Conservation (phyloP, 2,113 vertebrate genomes). For the Camelus dromedarius region DNA sequence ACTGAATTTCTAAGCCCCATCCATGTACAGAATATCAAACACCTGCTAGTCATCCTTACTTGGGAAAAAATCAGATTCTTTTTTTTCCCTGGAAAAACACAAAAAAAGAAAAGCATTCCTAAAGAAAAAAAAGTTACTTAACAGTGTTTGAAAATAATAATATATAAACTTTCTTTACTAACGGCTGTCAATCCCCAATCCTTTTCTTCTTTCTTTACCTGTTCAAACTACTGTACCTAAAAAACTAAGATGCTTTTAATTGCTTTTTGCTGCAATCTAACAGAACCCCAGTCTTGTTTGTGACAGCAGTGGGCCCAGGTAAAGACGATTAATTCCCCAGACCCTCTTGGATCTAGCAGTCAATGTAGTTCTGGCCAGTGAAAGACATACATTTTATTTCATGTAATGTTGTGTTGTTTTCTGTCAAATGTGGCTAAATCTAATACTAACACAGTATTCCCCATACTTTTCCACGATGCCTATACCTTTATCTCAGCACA, state of each 20-base stretch:
- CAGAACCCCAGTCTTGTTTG: background rate
- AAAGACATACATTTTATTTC: background rate
- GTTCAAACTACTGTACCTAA: background rate
- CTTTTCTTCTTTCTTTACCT: background rate
- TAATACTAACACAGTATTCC: background rate
- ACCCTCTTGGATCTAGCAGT: background rate
- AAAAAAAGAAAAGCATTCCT: background rate
- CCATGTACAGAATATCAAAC: background rate
- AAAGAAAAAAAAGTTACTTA: background rate
- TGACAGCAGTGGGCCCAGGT: background rate
- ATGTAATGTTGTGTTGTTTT: background rate
- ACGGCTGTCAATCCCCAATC: background rate
- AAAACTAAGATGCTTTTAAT: background rate
- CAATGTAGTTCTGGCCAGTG: background rate
- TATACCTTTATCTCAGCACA: accelerated
- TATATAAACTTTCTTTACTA: background rate
- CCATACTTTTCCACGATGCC: background rate
- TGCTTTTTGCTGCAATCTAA: background rate
- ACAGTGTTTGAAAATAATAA: background rate
- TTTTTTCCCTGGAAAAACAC: background rate
- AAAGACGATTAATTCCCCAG: background rate
- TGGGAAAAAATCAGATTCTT: background rate
- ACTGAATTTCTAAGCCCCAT: conserved; percentile 34
- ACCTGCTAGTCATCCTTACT: conserved; percentile 15
- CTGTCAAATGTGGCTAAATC: background rate